phyloP scores from a whole-genome alignment of 2,888 invertebrate species.

The Didymodactylos carnosus region DNA sequence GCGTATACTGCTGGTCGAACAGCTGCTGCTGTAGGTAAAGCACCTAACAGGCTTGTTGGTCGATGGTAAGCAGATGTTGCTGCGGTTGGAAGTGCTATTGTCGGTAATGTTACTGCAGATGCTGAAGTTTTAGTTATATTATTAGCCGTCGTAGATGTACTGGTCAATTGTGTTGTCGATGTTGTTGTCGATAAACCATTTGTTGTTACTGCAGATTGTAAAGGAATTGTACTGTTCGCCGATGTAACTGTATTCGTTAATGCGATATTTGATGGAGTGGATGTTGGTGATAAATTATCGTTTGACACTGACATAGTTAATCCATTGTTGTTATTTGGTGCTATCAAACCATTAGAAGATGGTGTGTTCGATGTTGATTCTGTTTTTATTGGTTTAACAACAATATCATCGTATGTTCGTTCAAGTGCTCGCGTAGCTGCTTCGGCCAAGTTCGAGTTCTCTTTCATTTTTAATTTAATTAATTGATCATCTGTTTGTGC shows the following conservation, averaged over 20 bases:
- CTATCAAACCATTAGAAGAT: not conserved
- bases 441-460: not conserved
- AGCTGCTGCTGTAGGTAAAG: not conserved
- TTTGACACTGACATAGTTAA: not conserved
- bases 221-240: not conserved
- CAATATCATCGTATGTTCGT: not conserved
- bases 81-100: not conserved
- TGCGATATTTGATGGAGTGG: not conserved
- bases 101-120: not conserved
- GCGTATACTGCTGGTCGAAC: not conserved
- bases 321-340: too few relatives aligned
- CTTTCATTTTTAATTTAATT: not conserved
- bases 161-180: not conserved
- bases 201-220: not conserved
- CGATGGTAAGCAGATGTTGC: not conserved
- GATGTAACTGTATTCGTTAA: not conserved
- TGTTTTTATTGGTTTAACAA: not conserved
- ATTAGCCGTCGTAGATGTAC: not conserved
- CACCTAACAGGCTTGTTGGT: not conserved
- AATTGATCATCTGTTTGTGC: not conserved
- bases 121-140: not conserved
- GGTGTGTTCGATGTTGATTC: not conserved
- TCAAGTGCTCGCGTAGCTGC: not conserved
- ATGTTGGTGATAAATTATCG: not conserved
- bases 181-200: not conserved